Percentiles rank a stretch among this genome's conserved stretches.
These are phyloP conservation scores for Epistrophella euchroma DNA, from an alignment of 2,888 invertebrate genomes.

Conservation along the genomic window DNA sequence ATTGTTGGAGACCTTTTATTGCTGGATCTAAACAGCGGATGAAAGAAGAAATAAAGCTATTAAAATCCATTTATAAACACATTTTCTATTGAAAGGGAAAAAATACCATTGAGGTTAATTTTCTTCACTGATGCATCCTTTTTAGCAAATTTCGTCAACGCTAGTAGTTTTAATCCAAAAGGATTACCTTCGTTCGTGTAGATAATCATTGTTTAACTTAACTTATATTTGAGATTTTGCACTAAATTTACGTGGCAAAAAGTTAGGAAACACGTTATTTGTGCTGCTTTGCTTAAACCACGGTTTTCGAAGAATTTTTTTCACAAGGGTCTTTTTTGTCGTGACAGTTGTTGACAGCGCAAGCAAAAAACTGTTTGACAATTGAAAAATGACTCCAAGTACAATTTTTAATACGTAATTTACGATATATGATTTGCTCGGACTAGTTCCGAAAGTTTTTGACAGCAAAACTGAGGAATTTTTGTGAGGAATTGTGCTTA, in stretches of 20 bases:
- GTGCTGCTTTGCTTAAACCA: slow-evolving; percentile 17
- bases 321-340: not conserved
- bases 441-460: too few relatives aligned
- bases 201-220: slow-evolving; percentile 86
- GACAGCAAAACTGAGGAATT: too few relatives aligned
- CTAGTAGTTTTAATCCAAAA: slow-evolving; percentile 89
- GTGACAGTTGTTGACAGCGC: slow-evolving; percentile 10
- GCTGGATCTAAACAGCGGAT: slow-evolving; percentile 83
- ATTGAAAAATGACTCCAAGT: not conserved
- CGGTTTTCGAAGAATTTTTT: slow-evolving; percentile 37
- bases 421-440: not conserved
- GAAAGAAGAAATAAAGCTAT: not conserved
- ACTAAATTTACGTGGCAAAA: slow-evolving; percentile 68
- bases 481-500: too few relatives aligned
- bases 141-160: slow-evolving; percentile 88
- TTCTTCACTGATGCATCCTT: slow-evolving; percentile 86
- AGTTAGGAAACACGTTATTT: slow-evolving; percentile 43
- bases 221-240: slow-evolving; percentile 10
- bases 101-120: slow-evolving; percentile 87
- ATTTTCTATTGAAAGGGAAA: not conserved
- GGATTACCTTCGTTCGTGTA: slow-evolving; percentile 92
- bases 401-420: not conserved
- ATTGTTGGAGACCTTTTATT: slow-evolving; percentile 85
- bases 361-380: not conserved
- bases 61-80: slow-evolving; percentile 25